A percentile compares a stretch with the other conserved stretches of the same genome.
phyloP scores from a whole-genome alignment of 2,888 invertebrate genomes.

The Cacoxenus indagator region DNA sequence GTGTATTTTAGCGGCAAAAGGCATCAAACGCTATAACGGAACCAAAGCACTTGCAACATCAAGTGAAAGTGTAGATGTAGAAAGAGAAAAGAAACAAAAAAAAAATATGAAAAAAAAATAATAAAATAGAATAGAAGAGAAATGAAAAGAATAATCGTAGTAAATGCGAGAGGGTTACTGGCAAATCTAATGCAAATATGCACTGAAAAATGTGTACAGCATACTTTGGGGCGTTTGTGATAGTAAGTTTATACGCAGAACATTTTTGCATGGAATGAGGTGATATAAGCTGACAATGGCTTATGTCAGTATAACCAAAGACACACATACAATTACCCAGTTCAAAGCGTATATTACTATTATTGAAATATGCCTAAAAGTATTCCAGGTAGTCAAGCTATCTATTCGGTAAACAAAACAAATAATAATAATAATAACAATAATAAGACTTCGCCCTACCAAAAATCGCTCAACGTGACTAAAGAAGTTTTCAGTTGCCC shows the following conservation, averaged over 20 bases:
- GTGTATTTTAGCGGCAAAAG: conserved; percentile 11
- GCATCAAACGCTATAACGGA: conserved; percentile 16
- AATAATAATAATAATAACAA: no score
- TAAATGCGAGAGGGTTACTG: neutral
- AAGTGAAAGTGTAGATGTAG: conserved; percentile 14
- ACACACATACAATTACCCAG: neutral
- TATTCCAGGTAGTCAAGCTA: neutral
- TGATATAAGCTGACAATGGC: neutral
- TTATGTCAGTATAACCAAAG: neutral
- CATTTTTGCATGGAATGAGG: neutral
- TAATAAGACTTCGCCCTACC: no score
- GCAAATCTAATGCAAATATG: neutral
- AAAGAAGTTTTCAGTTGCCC: no score
- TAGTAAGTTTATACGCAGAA: neutral
- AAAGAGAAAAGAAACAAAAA: conserved; percentile 24
- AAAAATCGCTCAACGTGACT: no score
- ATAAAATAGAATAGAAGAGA: conserved; percentile 46
- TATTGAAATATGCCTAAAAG: neutral
- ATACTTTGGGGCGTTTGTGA: conserved; percentile 9
- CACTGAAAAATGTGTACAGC: neutral
- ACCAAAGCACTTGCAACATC: conserved; percentile 36
- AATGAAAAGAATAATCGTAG: neutral
- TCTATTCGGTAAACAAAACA: no score
- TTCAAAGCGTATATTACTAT: neutral
- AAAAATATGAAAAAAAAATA: conserved; percentile 23